Evolutionary conservation across 2,113 vertebrate species (phyloP).

Genomic region (Sterrhoptilus dennistouni): DNA sequence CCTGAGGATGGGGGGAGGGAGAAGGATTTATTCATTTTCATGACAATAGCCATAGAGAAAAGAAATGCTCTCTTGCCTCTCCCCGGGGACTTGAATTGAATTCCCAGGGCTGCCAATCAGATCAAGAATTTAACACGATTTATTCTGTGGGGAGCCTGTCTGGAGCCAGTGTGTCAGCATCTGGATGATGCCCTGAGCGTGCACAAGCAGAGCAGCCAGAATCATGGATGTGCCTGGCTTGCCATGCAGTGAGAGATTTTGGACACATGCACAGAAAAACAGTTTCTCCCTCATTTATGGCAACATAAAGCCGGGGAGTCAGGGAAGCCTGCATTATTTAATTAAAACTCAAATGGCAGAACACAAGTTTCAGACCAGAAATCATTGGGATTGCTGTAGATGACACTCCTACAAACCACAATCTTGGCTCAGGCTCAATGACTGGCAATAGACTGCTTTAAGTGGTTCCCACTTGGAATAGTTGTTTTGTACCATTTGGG

Average conservation of each 20-base stretch:
- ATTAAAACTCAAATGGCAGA: background rate
- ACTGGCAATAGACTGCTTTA: background rate
- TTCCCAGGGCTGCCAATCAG: conserved; percentile 71
- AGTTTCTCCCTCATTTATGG: background rate
- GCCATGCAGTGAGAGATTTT: background rate
- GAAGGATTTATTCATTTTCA: conserved; percentile 66
- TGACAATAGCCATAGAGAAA: conserved; percentile 62
- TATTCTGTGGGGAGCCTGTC: conserved; percentile 54
- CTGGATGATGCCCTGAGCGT: conserved; percentile 32
- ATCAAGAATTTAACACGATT: conserved; percentile 58
- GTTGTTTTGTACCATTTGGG: background rate
- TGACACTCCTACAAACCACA: background rate
- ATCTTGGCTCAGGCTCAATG: background rate
- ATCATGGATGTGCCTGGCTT: background rate
- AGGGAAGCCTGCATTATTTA: background rate
- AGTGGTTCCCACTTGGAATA: background rate
- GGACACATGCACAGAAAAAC: background rate
- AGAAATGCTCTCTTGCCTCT: conserved; percentile 40
- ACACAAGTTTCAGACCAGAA: background rate
- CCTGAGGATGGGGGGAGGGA: background rate
- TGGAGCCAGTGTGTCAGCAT: conserved; percentile 46
- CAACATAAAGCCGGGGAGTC: background rate
- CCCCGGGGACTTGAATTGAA: conserved; percentile 50
- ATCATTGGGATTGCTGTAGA: background rate
- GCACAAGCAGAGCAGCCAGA: background rate